These are phyloP conservation scores for Temnothorax curvispinosus DNA, from an alignment of 1,140 invertebrate genomes.

Conservation along the genomic window DNA sequence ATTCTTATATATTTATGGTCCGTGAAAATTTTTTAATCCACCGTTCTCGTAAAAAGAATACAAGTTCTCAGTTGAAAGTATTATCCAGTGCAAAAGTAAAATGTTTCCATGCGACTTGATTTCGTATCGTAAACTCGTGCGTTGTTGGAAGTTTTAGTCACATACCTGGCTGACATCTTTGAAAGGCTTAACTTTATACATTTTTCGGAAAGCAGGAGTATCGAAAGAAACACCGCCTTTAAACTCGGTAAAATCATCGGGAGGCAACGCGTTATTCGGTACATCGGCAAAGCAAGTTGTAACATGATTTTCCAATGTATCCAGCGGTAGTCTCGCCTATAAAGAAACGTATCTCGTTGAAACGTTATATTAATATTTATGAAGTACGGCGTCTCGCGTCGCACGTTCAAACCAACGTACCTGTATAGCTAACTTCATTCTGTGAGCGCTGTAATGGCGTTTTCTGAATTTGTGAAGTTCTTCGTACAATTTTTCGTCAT, in stretches of 20 bases:
- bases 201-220: slow-evolving; percentile 89
- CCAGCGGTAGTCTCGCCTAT: slow-evolving; percentile 91
- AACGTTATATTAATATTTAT: neutral
- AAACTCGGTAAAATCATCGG: slow-evolving; percentile 87
- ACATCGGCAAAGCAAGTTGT: slow-evolving; percentile 88
- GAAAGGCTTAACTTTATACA: slow-evolving; percentile 93
- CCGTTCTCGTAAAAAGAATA: neutral
- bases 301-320: slow-evolving; percentile 90
- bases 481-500: slow-evolving; percentile 88
- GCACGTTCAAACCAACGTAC: slow-evolving; percentile 74
- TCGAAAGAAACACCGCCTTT: slow-evolving; percentile 86
- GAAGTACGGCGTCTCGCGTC: neutral
- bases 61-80: neutral
- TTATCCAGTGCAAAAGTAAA: neutral
- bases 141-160: neutral
- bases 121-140: neutral
- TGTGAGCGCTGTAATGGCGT: slow-evolving; percentile 94
- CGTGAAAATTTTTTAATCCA: neutral
- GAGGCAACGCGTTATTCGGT: slow-evolving; percentile 87
- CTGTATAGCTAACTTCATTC: slow-evolving; percentile 95
- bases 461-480: slow-evolving; percentile 92
- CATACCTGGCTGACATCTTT: slow-evolving; percentile 89
- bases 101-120: neutral
- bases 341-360: neutral
- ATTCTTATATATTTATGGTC: neutral